phyloP scores from a whole-genome alignment of 2,888 invertebrate genomes.

The Ornithoptera alexandrae region DNA sequence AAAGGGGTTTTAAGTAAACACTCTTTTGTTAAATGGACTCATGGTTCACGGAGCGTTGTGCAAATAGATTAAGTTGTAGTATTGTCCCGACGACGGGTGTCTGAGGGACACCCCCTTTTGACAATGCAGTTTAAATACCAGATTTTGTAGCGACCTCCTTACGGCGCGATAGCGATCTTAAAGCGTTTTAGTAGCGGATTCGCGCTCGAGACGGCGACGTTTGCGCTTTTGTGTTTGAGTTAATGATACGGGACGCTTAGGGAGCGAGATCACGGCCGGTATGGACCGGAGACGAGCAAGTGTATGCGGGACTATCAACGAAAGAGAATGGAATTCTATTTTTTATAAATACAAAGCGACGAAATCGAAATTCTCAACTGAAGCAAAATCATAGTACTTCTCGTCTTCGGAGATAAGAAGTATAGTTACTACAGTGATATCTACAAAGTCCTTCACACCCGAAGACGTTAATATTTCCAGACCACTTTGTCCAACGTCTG shows the following conservation, averaged over 20 bases:
- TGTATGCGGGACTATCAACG: no score
- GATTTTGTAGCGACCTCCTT: conserved; percentile 20
- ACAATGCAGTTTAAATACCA: conserved; percentile 33
- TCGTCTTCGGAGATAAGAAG: no score
- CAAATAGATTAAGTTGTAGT: conserved; percentile 72
- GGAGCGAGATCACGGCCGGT: no score
- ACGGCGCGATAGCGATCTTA: conserved; percentile 12
- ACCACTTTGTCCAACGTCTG: no score
- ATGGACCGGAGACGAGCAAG: no score
- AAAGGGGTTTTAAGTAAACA: conserved; percentile 78
- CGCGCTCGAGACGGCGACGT: background rate
- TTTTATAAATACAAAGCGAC: no score
- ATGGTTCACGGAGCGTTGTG: conserved; percentile 61
- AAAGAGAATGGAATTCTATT: no score
- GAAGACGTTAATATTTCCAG: no score
- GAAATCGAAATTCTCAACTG: no score
- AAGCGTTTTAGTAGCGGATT: conserved; percentile 3
- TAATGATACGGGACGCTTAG: conserved; percentile 1
- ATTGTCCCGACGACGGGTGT: conserved; percentile 49
- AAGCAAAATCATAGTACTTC: no score
- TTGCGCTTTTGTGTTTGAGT: conserved; percentile 10
- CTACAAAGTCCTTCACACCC: no score
- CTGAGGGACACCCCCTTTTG: conserved; percentile 29
- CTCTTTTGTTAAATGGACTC: conserved; percentile 70
- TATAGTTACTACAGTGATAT: no score